phyloP scores from a whole-genome alignment of 1,140 invertebrate species.

The Brachionus calyciflorus region DNA sequence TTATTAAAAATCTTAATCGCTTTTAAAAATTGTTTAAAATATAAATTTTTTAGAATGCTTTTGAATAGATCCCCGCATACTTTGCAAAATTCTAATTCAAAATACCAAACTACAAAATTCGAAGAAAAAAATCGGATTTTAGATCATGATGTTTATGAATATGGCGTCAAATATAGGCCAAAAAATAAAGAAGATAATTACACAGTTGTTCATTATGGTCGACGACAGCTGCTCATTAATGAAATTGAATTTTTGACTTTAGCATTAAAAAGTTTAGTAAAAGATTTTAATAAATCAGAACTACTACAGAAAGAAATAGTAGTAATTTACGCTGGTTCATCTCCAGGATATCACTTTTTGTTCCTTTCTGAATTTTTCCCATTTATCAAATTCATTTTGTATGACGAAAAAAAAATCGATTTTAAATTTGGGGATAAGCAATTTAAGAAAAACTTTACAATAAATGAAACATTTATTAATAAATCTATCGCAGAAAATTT shows the following conservation, averaged over 20 bases:
- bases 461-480: background rate
- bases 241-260: slow-evolving; percentile 37
- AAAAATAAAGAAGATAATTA: no score
- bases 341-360: background rate
- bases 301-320: slow-evolving; percentile 14
- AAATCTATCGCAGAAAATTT: background rate
- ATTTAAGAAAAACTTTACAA: background rate
- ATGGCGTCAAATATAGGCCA: no score
- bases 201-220: slow-evolving; percentile 11
- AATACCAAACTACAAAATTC: no score
- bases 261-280: background rate
- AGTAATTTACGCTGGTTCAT: background rate
- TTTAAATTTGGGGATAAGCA: background rate
- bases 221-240: background rate
- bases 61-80: no score
- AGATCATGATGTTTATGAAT: no score
- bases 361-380: background rate
- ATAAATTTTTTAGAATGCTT: no score
- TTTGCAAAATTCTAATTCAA: no score
- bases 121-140: no score
- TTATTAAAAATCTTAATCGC: no score
- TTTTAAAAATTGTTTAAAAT: no score
- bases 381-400: slow-evolving; percentile 10
- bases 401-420: background rate
- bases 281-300: background rate